Percentiles rank a stretch among this genome's conserved stretches.
phyloP scores from a whole-genome alignment of 2,113 vertebrate genomes.

The Ochotona princeps region DNA sequence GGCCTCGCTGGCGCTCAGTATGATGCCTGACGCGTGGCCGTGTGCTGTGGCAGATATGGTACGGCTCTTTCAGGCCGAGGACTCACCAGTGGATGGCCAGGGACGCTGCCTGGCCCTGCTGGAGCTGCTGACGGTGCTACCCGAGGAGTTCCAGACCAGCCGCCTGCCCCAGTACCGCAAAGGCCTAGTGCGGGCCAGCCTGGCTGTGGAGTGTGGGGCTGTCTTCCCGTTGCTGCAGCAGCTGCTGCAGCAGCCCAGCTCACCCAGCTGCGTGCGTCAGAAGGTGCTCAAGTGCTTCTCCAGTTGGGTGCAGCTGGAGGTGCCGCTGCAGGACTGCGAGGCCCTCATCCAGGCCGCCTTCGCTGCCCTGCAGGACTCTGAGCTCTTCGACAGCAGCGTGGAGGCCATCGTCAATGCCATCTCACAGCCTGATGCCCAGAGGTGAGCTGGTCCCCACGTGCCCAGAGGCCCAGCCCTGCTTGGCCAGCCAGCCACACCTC shows the following conservation, averaged over 20 bases:
- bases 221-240: slow-evolving; percentile 97
- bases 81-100: slow-evolving; percentile 94
- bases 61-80: slow-evolving; percentile 96
- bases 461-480: background rate
- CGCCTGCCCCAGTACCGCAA: slow-evolving; percentile 96
- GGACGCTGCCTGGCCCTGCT: slow-evolving; percentile 96
- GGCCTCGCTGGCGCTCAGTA: slow-evolving; percentile 97
- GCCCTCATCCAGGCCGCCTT: slow-evolving; percentile 96
- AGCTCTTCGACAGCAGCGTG: slow-evolving; percentile 98
- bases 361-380: slow-evolving; percentile 93
- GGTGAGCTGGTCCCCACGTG: slow-evolving; percentile 86
- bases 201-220: slow-evolving; percentile 93
- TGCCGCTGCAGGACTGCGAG: slow-evolving; percentile 96
- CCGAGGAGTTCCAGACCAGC: slow-evolving; percentile 99
- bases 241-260: slow-evolving; percentile 94
- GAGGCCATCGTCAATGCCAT: slow-evolving; percentile 98
- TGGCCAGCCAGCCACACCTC: background rate
- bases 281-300: slow-evolving; percentile 99
- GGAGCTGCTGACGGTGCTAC: slow-evolving; percentile 97
- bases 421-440: slow-evolving; percentile 98
- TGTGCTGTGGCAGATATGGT: slow-evolving; percentile 98
- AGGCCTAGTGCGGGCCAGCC: slow-evolving; percentile 94
- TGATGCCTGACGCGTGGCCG: slow-evolving; percentile 98
- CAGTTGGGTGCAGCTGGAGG: slow-evolving; percentile 98
- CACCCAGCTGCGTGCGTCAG: slow-evolving; percentile 96